Conservation (phyloP, 2,113 vertebrate species). For the Chionodraco myersi region DNA sequence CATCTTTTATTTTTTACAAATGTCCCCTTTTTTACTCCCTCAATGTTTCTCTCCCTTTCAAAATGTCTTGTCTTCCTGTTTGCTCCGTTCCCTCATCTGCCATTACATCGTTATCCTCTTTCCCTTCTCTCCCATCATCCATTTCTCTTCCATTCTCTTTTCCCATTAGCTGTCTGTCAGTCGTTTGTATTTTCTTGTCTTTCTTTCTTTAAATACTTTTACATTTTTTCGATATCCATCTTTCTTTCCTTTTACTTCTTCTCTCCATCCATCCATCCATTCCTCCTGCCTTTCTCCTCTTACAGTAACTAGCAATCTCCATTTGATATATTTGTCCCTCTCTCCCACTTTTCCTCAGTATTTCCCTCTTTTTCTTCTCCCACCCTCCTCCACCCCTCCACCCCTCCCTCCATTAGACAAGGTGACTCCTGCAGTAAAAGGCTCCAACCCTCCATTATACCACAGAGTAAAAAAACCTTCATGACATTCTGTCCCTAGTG, state of each 20-base stretch:
- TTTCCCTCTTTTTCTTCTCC: slow-evolving; percentile 4
- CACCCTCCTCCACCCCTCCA: slow-evolving; percentile 14
- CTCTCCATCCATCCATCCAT: neutral
- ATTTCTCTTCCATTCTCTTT: neutral
- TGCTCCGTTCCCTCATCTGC: neutral
- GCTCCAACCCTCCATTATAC: slow-evolving; percentile 74
- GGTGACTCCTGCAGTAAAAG: slow-evolving; percentile 81
- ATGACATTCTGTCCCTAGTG: slow-evolving; percentile 80
- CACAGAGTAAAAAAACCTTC: slow-evolving; percentile 64
- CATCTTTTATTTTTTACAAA: neutral
- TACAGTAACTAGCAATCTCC: neutral
- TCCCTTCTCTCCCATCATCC: neutral
- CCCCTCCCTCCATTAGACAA: slow-evolving; percentile 76
- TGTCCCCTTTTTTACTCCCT: neutral
- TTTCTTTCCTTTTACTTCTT: neutral
- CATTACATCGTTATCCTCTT: neutral
- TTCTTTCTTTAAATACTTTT: neutral
- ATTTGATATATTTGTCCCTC: slow-evolving; percentile 2
- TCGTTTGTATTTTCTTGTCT: neutral
- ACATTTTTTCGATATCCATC: neutral
- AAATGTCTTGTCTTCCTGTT: neutral
- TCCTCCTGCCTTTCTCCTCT: neutral
- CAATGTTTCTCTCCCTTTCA: neutral
- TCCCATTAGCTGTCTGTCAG: neutral
- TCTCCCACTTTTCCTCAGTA: neutral